Evolutionary conservation across 2,797 vertebrate genomes (phyloP).

Genomic region (Anabacerthia variegaticeps): DNA sequence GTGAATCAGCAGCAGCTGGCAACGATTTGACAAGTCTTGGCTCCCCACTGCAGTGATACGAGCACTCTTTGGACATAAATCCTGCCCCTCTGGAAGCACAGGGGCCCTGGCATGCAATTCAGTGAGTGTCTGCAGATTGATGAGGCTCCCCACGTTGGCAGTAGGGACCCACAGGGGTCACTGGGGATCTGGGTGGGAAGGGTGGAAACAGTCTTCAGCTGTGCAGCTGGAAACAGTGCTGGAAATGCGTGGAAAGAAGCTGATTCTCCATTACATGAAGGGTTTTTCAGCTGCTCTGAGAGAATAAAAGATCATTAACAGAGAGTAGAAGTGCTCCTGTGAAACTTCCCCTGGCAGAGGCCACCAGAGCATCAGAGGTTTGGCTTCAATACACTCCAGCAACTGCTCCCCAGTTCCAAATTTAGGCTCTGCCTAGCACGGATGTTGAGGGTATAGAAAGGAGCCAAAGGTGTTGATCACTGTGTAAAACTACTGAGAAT

Average conservation of each 20-base stretch:
- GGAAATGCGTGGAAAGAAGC: neutral
- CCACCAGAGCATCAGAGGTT: neutral
- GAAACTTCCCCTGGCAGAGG: neutral
- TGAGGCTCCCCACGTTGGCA: neutral
- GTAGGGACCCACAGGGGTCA: neutral
- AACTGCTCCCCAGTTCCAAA: neutral
- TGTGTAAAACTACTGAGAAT: neutral
- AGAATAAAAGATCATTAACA: neutral
- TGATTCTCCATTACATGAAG: neutral
- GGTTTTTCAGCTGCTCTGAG: neutral
- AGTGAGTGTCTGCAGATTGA: neutral
- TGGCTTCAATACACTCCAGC: neutral
- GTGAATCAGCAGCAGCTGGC: slow-evolving; percentile 11
- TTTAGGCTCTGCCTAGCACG: neutral
- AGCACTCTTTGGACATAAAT: neutral
- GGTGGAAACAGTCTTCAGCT: neutral
- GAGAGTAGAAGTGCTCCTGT: neutral
- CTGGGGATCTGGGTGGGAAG: neutral
- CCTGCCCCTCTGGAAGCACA: neutral
- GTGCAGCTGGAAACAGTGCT: neutral
- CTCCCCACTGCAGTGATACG: neutral
- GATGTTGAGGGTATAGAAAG: neutral
- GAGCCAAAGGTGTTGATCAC: neutral
- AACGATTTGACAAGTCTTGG: neutral
- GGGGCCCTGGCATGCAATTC: neutral